These are phyloP conservation scores for Sarcophaga subvicina DNA, from an alignment of 2,888 invertebrate genomes.

Conservation along the genomic window DNA sequence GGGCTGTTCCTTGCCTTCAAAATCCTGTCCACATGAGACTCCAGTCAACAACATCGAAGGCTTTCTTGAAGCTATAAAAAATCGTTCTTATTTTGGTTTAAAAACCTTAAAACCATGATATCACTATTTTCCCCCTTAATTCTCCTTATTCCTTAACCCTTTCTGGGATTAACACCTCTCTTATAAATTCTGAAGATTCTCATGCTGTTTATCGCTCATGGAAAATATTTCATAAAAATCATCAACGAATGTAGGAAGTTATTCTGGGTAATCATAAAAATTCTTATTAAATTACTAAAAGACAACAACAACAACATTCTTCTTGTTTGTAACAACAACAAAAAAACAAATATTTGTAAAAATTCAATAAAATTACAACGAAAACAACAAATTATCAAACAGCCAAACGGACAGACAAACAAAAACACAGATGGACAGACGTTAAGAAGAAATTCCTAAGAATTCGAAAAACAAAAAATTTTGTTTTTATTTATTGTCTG, in stretches of 20 bases:
- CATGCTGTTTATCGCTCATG: conserved; percentile 50
- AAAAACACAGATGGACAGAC: conserved; percentile 15
- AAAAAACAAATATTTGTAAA: conserved; percentile 3
- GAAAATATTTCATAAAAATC: conserved; percentile 47
- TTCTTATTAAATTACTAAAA: conserved; percentile 68
- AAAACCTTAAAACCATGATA: too few species aligned
- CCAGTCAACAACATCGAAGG: too few species aligned
- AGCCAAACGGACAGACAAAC: neutral
- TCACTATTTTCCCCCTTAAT: too few species aligned
- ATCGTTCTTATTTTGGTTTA: too few species aligned
- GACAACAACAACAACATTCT: conserved; percentile 20
- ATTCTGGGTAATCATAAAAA: conserved; percentile 69
- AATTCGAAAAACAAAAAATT: conserved; percentile 62
- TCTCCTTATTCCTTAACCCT: too few species aligned
- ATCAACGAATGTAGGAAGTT: conserved; percentile 61
- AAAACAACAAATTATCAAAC: neutral
- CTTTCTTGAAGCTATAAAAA: too few species aligned
- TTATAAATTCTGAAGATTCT: conserved; percentile 57
- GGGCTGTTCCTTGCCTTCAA: too few species aligned
- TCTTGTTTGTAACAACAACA: neutral
- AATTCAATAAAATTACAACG: conserved; percentile 1
- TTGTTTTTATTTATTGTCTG: conserved; percentile 64
- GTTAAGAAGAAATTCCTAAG: conserved; percentile 62
- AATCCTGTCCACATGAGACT: too few species aligned
- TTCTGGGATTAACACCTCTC: too few species aligned